Conservation (phyloP, 2,113 vertebrate genomes). For the Ploceus nigricollis region DNA sequence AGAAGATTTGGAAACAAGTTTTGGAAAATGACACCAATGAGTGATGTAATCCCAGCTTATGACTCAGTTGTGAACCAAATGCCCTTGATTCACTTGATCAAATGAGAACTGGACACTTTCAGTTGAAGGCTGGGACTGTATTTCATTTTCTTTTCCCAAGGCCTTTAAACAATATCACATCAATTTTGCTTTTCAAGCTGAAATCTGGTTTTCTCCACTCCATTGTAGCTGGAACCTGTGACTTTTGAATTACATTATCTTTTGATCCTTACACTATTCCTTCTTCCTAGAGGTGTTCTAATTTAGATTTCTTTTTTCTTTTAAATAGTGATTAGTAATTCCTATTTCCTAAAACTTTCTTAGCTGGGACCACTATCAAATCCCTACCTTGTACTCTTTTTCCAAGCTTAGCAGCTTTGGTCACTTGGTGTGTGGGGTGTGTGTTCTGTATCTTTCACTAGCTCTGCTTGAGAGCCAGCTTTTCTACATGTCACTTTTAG, state of each 20-base stretch:
- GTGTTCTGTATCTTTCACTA: neutral
- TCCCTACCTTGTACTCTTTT: neutral
- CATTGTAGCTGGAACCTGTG: neutral
- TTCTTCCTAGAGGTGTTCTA: neutral
- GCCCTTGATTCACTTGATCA: neutral
- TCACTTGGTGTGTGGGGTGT: fast-evolving
- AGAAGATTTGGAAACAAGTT: neutral
- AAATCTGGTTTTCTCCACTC: neutral
- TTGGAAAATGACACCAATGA: neutral
- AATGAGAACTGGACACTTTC: neutral
- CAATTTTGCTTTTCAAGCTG: neutral
- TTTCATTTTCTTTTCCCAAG: neutral
- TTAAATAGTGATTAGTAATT: neutral
- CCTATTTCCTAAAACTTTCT: neutral
- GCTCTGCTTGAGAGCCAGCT: neutral
- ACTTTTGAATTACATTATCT: neutral
- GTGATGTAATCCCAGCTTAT: neutral
- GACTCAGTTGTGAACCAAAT: neutral
- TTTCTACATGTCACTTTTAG: neutral
- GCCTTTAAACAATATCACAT: neutral
- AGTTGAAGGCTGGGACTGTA: neutral
- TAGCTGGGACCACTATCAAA: neutral
- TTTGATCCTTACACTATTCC: neutral
- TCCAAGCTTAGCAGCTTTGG: neutral
- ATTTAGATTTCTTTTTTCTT: neutral